Conservation (phyloP, 2,888 invertebrate genomes). For the Amphimallon solstitiale region DNA sequence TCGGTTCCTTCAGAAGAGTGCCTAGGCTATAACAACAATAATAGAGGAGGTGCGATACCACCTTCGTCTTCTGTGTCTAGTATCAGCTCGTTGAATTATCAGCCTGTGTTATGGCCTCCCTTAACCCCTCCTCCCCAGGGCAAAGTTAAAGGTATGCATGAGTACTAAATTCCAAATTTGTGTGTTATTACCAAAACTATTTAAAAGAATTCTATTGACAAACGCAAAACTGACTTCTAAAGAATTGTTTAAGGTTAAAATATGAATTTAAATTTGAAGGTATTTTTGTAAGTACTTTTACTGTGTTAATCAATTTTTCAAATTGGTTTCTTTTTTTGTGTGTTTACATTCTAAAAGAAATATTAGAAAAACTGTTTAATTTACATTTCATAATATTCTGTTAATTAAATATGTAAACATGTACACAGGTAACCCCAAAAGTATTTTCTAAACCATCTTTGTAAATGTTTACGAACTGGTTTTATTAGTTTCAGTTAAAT, state of each 20-base stretch:
- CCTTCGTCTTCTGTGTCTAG: conserved; percentile 67
- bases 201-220: background rate
- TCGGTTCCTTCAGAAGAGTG: conserved; percentile 72
- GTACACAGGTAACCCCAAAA: too few species aligned
- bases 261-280: conserved; percentile 1
- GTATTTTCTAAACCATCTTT: too few species aligned
- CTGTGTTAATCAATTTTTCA: background rate
- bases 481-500: too few species aligned
- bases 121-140: conserved; percentile 58
- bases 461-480: too few species aligned
- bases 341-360: background rate
- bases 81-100: conserved; percentile 64
- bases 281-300: conserved; percentile 28
- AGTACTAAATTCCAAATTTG: conserved; percentile 39
- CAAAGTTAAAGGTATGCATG: conserved; percentile 60
- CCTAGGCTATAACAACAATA: conserved; percentile 63
- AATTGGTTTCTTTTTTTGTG: background rate
- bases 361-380: too few species aligned
- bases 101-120: conserved; percentile 55
- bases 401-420: too few species aligned
- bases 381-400: too few species aligned
- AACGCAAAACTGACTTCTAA: background rate
- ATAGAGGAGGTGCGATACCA: conserved; percentile 63
- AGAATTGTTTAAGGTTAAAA: conserved; percentile 17
- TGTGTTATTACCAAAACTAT: conserved; percentile 1